Base-by-base conservation (phyloP, 2,113 vertebrate genomes). In the Ceratotherium simum region DNA sequence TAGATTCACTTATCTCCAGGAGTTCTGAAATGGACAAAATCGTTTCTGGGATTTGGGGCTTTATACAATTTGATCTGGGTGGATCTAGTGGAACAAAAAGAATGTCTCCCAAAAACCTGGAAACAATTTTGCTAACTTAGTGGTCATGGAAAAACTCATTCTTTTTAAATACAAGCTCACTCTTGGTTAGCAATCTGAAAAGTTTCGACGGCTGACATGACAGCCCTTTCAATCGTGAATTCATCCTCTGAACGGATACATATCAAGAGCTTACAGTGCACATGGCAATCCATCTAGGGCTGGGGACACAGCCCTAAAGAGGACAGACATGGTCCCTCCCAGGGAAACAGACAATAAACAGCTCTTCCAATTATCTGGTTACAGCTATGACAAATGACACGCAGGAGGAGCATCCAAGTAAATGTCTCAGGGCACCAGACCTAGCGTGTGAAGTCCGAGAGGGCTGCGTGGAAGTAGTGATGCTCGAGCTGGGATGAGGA, bases 51-150 rank as follows among this genome's bases (percentile, higher is more conserved):
- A 91, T 94, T 94, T 96, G 60, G 29, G 42, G 29, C 10, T 94
- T 84, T 64, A 86, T 36, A 84, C 33, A 85, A 91, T 79, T 93
- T 94, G 80, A 96, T 96, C 80, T 79, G 75, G 67, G 88, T 85
- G 92, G 81, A 96, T 91, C 86, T 65, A 8, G 58, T 3, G 14
- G 60, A 93, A 96, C 70, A 80, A 95, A 96, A 96, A 89, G 16
- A 76, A 91, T n/a, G 31, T 29, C 65, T 93, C 65, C 23, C 29
- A 6, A 58, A 88, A 95, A 93, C 81, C 95, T 96, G 95, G 95
- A 82, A 97, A 97, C 81, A 65, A 97, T 95, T 95, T 94, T 81
- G 56, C 64, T 85, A 89, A 78, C 67, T 78, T 64, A 69, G 23
- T 72, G 60, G 46, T 73, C 75, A 81, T 0, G 12, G 72, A 92